Evolutionary conservation across 2,888 invertebrate species (phyloP), one percentile per base, ranked within the genome.

Genomic region (Peribatodes rhomboidaria): DNA sequence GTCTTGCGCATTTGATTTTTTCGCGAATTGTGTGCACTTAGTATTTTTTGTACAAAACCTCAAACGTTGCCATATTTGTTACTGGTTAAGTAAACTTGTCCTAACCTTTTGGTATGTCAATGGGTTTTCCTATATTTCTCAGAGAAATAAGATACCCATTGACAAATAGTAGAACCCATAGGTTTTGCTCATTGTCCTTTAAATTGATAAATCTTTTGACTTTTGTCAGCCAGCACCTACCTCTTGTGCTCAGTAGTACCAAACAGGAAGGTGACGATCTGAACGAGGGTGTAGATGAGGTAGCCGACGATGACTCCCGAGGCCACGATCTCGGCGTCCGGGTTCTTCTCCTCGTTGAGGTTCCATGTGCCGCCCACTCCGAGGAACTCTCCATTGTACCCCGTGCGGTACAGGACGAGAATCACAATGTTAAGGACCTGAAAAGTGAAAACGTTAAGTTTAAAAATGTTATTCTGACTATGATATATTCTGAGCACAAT

Each of bases 361-460:
- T 98, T 98, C 97, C 98, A 98, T 16, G 97, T 97, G 61, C 97
- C 98, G 49, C 98, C 97, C 57, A 98, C 96, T 37, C 98, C 98
- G 67, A 98, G 94, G 84, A 98, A 98, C 82, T 96, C 95, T 2
- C 98, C 98, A 72, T 95, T 95, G 89, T 96, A 96, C 11, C 98
- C 98, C 27, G 96, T 96, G 67, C 98, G 95, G 88, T 98, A 98
- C 9, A 98, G 90, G 61, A 97, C 95, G 55, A 98, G 81, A 74
- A 97, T 95, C 13, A 98, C 95, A 71, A 98, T 92, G 89, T 97
- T 98, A 56, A 98, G 81, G n/a, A 97, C 94, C 98, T 98, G 89
- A 37, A 93, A 13, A 14, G 14, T 31, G 11, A 49, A 16, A 31
- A 10, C 14, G 18, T 9, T 9, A 2, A 0, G 20, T n/a, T 20